Evolutionary conservation across 2,113 vertebrate species (phyloP), one percentile per base, ranked within the genome.

Genomic region (Morone chrysops): DNA sequence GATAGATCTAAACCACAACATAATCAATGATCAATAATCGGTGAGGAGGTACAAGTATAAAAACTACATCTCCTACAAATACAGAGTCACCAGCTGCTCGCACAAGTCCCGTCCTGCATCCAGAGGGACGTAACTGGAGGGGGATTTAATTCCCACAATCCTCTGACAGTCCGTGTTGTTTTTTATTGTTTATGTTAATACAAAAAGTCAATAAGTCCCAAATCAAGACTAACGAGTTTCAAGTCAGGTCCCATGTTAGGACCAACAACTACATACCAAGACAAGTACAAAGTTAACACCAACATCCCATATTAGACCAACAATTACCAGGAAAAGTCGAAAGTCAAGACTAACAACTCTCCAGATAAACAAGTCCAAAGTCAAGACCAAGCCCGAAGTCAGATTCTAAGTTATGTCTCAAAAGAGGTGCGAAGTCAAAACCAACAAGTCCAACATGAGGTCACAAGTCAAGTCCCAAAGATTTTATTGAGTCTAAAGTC

Each of bases 1-100:
- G 92, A 89, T 95, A 96, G 85, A 97, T 95, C 95, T 75, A 9
- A 40, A 88, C 14, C 38, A 36, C 16, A 16, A 94, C 25, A 12
- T 1, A 31, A 54, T 38, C 11, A 54, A 0, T 6, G 17, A 16
- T 22, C 31, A 22, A 4, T 50, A 7, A 43, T 43, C 43, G 2
- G 11, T 3, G 2, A 51, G 31, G 0, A 40, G 31, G 7, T 3
- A 8, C n/a, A 0, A 67, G 13, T 9, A 12, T 20, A 5, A 31
- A 50, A 67, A 69, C 36, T 17, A 18, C 25, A n/a, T 10, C 31
- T 22, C 51, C 9, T 20, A 1, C 50, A 53, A 18, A 48, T 25
- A 53, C 38, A 43, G 20, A 22, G 40, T 36, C 17, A 36, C 1
- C n/a, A 31, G 38, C 50, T 56, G 36, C 48, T 53, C 40, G 0